Evolutionary conservation across 2,888 invertebrate genomes (phyloP), one percentile per base, ranked within the genome.

Genomic region (Andrena bicolor): DNA sequence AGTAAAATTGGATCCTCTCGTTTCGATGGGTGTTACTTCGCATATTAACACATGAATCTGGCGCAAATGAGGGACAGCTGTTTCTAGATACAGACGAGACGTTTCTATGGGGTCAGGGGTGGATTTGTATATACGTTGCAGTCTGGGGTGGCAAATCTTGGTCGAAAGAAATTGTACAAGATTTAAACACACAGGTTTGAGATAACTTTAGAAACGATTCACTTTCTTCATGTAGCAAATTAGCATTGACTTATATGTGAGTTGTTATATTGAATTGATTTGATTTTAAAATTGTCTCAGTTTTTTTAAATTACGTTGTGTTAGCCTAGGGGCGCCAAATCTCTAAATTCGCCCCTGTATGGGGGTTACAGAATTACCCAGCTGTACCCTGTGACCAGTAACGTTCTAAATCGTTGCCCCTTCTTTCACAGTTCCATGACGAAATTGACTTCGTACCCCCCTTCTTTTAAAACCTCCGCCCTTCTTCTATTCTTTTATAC

Each of bases 1-100:
- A 26, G 28, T n/a, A 69, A 28, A 60, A 79, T 68, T 1, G 13
- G 41, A 41, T 41, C 16, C 41, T 80, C 64, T 51, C 60, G 20
- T 79, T 84, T 79, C 76, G 76, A 81, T 60, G 80, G 48, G 75
- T 76, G 78, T 65, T 74, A 76, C 41, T 56, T 79, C 71, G 81
- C 73, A 76, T 53, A 74, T 81, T 70, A 64, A 70, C 41, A 41
- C 16, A 80, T 13, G 41, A 41, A 41, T 16, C 16, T 41, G 76
- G 79, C 83, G 83, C 77, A 66, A 89, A 84, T 83, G 84, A 80
- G 74, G 86, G 86, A 86, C 90, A 91, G 90, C 90, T 91, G 91
- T 88, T 82, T 87, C 75, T 79, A 79, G 80, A 86, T 88, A 87
- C 86, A 87, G 86, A 86, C 87, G 88, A 90, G 85, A 88, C 85